Evolutionary conservation across 2,113 vertebrate species (phyloP), one percentile per base, ranked within the genome.

Genomic region (Charina bottae): DNA sequence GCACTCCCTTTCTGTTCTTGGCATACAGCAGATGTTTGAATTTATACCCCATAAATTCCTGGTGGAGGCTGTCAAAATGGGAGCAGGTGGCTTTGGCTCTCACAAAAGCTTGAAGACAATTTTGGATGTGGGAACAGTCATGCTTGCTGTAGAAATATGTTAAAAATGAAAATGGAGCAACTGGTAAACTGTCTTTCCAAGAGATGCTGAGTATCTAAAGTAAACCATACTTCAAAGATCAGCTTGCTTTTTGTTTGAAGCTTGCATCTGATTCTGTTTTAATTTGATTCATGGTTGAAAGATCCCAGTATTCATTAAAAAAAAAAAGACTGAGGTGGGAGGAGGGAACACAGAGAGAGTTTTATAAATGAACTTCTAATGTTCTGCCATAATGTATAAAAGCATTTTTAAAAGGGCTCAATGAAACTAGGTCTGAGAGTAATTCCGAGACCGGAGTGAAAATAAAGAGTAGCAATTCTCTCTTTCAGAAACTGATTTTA

Each of bases 1-100:
- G 78, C 54, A 83, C 26, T 59, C 13, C 23, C 42, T 26, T 59
- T 26, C 90, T n/a, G 53, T 88, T 88, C 90, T 60, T 86, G 49
- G 54, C 24, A 88, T 83, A 55, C 55, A 83, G 83, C 85, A 92
- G 85, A 91, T 87, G 85, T 78, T 91, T 28, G n/a, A 58, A 83
- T 88, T 83, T 42, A n/a, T 46, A 56, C 54, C 37, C 54, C 85
- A 88, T 88, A 92, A 58, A 88, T 83, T 92, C 54, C 85, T 88
- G 23, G 24, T 55, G 33, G 85, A 78, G 28, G 53, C 62, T 91
- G 53, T 91, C 90, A 91, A 87, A 87, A 46, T 2, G 13, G 17
- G 54, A 87, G 84, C 90, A 87, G 60, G 85, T 78, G 90, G 85
- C 56, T 78, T 21, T n/a, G 46, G 33, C 17, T n/a, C 26, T 58